These are phyloP conservation scores for Cichlasoma orientale DNA, from an alignment of 2,797 vertebrate genomes.

Conservation along the genomic window DNA sequence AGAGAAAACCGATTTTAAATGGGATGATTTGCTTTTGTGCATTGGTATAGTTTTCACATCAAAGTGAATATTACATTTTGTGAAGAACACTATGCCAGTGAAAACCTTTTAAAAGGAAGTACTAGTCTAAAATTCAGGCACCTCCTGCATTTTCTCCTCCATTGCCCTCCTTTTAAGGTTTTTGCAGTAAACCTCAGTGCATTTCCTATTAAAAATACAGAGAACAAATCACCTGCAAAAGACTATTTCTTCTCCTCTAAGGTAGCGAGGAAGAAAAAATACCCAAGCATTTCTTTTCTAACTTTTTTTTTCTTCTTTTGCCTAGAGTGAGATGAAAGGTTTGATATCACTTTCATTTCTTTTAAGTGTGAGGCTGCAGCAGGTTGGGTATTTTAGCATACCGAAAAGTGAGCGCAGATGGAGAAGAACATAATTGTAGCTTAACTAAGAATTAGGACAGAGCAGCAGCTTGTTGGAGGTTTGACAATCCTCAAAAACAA, in stretches of 20 bases:
- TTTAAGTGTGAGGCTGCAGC: neutral
- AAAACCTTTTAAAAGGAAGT: neutral
- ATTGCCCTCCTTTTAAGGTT: neutral
- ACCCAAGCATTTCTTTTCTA: neutral
- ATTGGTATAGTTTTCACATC: neutral
- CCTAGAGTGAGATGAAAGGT: neutral
- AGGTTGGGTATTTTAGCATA: neutral
- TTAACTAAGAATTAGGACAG: neutral
- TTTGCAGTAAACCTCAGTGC: neutral
- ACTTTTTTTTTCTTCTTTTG: neutral
- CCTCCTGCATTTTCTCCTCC: neutral
- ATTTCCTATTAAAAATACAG: neutral
- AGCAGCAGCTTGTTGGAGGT: neutral
- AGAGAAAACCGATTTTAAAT: neutral
- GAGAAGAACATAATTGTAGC: neutral
- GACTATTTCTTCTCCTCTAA: neutral
- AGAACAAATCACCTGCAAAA: neutral
- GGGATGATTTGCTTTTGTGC: neutral
- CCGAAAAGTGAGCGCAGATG: neutral
- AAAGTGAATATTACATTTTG: neutral
- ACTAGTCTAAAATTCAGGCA: neutral
- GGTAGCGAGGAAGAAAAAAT: neutral
- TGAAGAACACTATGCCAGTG: neutral
- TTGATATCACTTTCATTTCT: slow-evolving; percentile 11
- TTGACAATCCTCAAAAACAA: neutral